Base-by-base conservation (phyloP, 2,888 invertebrate genomes). In the Apotomis turbidana region DNA sequence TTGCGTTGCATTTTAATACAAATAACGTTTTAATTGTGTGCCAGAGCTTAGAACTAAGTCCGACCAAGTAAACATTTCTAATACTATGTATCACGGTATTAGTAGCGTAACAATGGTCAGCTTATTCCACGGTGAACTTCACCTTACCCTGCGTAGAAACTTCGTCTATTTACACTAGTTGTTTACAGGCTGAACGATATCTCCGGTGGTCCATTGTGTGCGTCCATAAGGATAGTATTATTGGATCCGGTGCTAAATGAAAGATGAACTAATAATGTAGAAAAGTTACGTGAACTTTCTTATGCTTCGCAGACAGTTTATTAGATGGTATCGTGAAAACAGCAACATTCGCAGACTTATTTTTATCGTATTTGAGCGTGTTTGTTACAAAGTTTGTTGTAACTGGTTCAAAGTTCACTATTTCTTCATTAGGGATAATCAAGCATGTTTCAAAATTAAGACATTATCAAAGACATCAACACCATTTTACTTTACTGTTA, bases 221-320 rank as follows among this genome's bases (percentile, higher is more conserved):
- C 59, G 57, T 58, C 58, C 38, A 58, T 63, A 60, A 71, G 60
- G 44, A 71, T 54, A 57, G 57, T 63, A 66, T 66, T 71, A 66
- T 66, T 66, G 54, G 59, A 52, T 58, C 59, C 59, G 46, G 66
- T 36, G 70, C 70, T 66, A 55, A 71, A 71, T 71, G 58, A 71
- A 70, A 64, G 59, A 70, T 70, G 64, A 71, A 71, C 70, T 66
- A 71, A 71, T 71, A 71, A 71, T 71, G 59, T 46, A 38, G 59
- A 44, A 49, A 71, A 64, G 64, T 71, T 59, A 46, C 13, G 59
- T 66, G 54, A 64, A 70, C 58, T 59, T 70, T 70, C 58, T 59
- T 70, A 59, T 36, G 64, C 63, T 64, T 52, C 52, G 46, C 44
- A 64, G 59, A 70, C 59, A 64, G 58, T 52, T 46, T 44, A 63